Conservation (phyloP, 2,113 vertebrate species). For the Ammospiza caudacuta region DNA sequence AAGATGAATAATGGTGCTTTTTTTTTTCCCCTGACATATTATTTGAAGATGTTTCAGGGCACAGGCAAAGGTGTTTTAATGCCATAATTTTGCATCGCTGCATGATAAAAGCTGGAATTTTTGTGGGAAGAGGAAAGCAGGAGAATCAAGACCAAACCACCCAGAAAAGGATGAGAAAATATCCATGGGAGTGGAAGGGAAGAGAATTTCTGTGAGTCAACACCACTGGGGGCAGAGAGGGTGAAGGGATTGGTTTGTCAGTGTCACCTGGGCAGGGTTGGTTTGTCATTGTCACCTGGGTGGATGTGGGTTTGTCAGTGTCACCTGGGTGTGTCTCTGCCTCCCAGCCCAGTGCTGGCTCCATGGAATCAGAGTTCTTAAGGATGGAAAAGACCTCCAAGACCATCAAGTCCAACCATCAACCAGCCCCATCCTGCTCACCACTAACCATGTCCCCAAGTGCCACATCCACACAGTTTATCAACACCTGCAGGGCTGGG, state of each 20-base stretch:
- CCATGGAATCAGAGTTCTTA: fast-evolving
- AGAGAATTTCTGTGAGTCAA: neutral
- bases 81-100: neutral
- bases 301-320: too few species aligned
- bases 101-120: neutral
- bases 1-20: neutral
- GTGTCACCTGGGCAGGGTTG: too few species aligned
- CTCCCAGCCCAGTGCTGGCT: neutral
- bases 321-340: too few species aligned
- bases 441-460: neutral
- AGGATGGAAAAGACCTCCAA: neutral
- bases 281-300: too few species aligned
- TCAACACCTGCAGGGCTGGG: too few species aligned
- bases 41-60: neutral
- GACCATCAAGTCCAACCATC: neutral
- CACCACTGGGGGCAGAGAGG: fast-evolving
- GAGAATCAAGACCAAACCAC: neutral
- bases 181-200: fast-evolving
- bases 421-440: neutral
- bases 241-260: neutral
- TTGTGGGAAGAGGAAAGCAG: neutral
- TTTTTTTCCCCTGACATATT: fast-evolving
- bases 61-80: neutral
- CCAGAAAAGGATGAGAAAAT: neutral
- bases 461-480: too few species aligned